Conservation (phyloP, 2,888 invertebrate species). For the Cephus pygmeus region DNA sequence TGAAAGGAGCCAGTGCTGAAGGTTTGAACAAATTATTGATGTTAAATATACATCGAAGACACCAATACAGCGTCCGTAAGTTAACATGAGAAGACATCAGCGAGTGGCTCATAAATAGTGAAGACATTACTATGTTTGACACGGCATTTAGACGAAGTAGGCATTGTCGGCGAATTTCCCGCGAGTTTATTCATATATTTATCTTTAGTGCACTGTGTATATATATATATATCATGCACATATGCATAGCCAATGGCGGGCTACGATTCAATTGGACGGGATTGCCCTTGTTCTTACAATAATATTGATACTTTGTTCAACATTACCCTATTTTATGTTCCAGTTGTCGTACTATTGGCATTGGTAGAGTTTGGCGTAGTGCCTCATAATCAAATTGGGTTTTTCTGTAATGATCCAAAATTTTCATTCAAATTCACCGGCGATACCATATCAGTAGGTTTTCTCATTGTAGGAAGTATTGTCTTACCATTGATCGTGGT, state of each 20-base stretch:
- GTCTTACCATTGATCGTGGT: conserved; percentile 72
- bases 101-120: not conserved
- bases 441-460: conserved; percentile 74
- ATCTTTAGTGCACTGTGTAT: not conserved
- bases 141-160: not conserved
- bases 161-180: not conserved
- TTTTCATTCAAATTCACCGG: conserved; percentile 76
- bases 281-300: not conserved
- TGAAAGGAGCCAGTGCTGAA: not conserved
- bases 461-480: conserved; percentile 70
- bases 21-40: not conserved
- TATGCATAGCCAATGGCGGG: not conserved
- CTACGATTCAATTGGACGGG: not conserved
- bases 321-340: conserved; percentile 59
- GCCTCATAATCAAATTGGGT: conserved; percentile 74
- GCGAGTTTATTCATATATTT: not conserved
- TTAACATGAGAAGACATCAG: not conserved
- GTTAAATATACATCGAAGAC: conserved; percentile 14
- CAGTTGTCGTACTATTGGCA: conserved; percentile 72
- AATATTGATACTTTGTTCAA: not conserved
- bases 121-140: not conserved
- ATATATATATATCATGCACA: not conserved
- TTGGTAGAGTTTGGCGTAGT: conserved; percentile 75
- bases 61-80: conserved; percentile 18
- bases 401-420: conserved; percentile 78